A percentile compares a stretch with the other conserved stretches of the same genome.
Evolutionary conservation across 92 coral and sea anemone genomes (phyloP).

Genomic region (Blastomussa wellsi): DNA sequence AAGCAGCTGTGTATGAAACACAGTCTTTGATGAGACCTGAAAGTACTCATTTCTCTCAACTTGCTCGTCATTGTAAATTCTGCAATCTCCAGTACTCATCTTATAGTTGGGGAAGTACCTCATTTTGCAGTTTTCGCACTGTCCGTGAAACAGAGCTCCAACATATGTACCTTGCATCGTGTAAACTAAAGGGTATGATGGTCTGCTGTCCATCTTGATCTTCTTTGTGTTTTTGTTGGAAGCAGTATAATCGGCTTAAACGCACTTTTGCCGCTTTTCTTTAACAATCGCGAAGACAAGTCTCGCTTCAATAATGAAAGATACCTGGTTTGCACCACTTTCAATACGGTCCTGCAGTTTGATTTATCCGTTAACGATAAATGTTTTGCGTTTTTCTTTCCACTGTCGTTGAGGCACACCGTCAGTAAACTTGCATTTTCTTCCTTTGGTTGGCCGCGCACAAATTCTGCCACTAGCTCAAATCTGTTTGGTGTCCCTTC

Average conservation of each 20-base stretch:
- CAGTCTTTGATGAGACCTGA: slow-evolving; percentile 73
- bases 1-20: slow-evolving; percentile 63
- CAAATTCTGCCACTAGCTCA: slow-evolving; percentile 42
- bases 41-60: slow-evolving; percentile 34
- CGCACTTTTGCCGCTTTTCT: background rate
- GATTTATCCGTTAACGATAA: slow-evolving; percentile 52
- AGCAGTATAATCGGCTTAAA: background rate
- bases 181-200: slow-evolving; percentile 67
- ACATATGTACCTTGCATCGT: slow-evolving; percentile 67
- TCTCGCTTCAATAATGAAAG: no score
- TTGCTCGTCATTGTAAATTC: slow-evolving; percentile 47
- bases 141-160: slow-evolving; percentile 77
- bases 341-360: slow-evolving; percentile 50
- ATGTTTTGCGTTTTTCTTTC: slow-evolving; percentile 24
- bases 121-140: slow-evolving; percentile 59
- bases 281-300: background rate
- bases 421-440: slow-evolving; percentile 22
- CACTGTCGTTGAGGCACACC: slow-evolving; percentile 45
- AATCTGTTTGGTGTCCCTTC: slow-evolving; percentile 58
- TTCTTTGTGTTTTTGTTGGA: slow-evolving; percentile 40
- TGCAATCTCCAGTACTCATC: slow-evolving; percentile 23
- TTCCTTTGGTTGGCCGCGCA: background rate
- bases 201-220: slow-evolving; percentile 65
- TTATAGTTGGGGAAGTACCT: slow-evolving; percentile 65
- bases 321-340: background rate